A percentile compares a stretch with the other conserved stretches of the same genome.
Conservation (phyloP, 2,888 invertebrate genomes). For the Trachelus iudaicus region DNA sequence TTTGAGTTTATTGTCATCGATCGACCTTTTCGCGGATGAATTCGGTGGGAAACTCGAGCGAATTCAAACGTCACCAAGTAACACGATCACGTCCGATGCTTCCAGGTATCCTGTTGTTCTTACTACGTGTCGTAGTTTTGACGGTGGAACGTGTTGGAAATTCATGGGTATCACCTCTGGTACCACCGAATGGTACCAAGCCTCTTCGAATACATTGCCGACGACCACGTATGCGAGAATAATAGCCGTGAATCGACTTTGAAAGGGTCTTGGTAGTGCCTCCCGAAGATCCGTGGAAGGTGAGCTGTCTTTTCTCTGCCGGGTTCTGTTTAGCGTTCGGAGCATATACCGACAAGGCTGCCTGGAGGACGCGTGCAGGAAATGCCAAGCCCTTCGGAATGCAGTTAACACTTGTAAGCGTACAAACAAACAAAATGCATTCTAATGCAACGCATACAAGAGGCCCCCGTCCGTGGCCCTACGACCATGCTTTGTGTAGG, state of each 20-base stretch:
- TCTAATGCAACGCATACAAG: slow-evolving; percentile 35
- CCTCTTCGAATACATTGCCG: background rate
- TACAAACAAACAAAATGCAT: slow-evolving; percentile 53
- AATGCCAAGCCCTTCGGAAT: slow-evolving; percentile 54
- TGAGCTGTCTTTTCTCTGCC: background rate
- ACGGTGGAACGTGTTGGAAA: background rate
- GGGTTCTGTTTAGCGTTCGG: background rate
- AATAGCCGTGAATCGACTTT: background rate
- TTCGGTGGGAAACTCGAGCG: slow-evolving; percentile 40
- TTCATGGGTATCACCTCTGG: background rate
- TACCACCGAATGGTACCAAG: background rate
- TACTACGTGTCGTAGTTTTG: background rate
- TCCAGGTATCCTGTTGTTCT: background rate
- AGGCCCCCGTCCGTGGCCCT: background rate
- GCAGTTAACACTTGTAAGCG: slow-evolving; percentile 41
- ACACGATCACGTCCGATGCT: slow-evolving; percentile 31
- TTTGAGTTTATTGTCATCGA: no score
- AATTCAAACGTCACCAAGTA: slow-evolving; percentile 36
- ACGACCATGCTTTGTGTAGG: background rate
- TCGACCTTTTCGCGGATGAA: background rate
- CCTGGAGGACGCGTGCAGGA: slow-evolving; percentile 56
- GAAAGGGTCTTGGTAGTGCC: background rate
- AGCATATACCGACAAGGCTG: slow-evolving; percentile 45
- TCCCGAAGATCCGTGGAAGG: background rate
- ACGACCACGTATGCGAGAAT: background rate